A percentile compares a stretch with the other conserved stretches of the same genome.
Evolutionary conservation across 2,888 invertebrate species (phyloP).

Genomic region (Lydus trimaculatus): DNA sequence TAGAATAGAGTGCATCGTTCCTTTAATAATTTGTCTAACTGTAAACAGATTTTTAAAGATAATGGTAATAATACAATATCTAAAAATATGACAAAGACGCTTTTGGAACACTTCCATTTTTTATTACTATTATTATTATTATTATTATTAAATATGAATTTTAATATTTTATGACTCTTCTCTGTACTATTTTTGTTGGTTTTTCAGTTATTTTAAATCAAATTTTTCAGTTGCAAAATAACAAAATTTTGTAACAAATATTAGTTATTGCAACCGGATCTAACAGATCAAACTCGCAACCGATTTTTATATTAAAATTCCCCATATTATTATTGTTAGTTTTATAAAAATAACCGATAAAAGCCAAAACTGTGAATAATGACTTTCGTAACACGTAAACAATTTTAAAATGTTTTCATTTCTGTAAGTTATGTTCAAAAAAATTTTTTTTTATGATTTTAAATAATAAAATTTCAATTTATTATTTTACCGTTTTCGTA

Average conservation of each 20-base stretch:
- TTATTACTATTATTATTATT: constrained; percentile 35
- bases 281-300: neutral
- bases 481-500: too few relatives aligned
- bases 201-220: neutral
- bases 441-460: constrained; percentile 19
- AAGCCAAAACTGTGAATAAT: constrained; percentile 22
- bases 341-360: constrained; percentile 24
- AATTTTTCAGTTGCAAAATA: neutral
- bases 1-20: constrained; percentile 1
- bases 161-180: constrained; percentile 41
- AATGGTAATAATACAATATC: constrained; percentile 36
- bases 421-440: constrained; percentile 11
- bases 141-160: neutral
- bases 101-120: constrained; percentile 40
- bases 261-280: neutral
- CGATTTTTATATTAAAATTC: neutral
- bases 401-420: constrained; percentile 30
- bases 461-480: constrained; percentile 24
- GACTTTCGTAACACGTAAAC: constrained; percentile 20
- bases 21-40: constrained; percentile 33
- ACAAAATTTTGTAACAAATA: neutral
- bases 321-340: neutral
- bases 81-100: constrained; percentile 39
- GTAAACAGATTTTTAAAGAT: constrained; percentile 35
- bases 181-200: constrained; percentile 11